These are phyloP conservation scores for Schlechtendalia chinensis DNA, from an alignment of 1,140 invertebrate species.

Conservation along the genomic window DNA sequence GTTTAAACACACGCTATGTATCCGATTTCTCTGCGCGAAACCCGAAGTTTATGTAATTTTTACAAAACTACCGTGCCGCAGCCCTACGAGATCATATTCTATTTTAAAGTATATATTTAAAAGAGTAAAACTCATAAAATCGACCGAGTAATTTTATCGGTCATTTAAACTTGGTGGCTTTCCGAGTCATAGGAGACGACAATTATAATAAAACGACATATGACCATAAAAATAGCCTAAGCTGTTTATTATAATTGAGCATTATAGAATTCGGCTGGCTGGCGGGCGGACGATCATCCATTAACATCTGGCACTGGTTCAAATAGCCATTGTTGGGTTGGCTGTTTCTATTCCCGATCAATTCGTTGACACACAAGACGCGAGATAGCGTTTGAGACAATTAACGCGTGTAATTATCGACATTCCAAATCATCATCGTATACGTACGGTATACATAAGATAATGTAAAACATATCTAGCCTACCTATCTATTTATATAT, in stretches of 20 bases:
- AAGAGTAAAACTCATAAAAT: conserved; percentile 6
- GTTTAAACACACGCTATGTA: background rate
- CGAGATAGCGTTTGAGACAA: background rate
- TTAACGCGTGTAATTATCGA: background rate
- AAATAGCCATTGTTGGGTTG: background rate
- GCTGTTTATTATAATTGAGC: conserved; percentile 9
- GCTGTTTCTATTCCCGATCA: background rate
- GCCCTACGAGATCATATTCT: background rate
- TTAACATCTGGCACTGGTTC: conserved; percentile 27
- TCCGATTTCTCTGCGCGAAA: background rate
- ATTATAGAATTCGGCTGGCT: background rate
- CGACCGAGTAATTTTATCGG: background rate
- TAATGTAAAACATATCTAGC: background rate
- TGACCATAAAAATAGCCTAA: conserved; percentile 19
- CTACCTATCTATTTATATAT: background rate
- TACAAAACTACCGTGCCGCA: background rate
- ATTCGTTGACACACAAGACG: background rate
- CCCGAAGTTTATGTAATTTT: background rate
- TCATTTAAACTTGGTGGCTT: background rate
- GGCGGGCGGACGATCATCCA: background rate
- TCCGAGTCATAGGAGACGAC: background rate
- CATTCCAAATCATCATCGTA: too few relatives aligned
- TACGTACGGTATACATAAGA: too few relatives aligned
- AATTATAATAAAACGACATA: background rate
- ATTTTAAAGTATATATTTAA: background rate